Conservation (phyloP, 2,888 invertebrate genomes). For the Melanostoma mellinum region DNA sequence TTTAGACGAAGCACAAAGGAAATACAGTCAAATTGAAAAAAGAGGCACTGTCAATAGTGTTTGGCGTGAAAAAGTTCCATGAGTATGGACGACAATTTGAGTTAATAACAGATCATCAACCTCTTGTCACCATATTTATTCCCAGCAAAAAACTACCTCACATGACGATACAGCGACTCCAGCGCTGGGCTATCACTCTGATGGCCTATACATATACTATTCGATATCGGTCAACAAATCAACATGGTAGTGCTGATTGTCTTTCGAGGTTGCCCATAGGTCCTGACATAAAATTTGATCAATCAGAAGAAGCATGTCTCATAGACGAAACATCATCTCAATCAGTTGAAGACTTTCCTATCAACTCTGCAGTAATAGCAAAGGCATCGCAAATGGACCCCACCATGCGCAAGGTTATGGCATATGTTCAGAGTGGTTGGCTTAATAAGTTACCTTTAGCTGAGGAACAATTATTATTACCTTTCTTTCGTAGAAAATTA, state of each 20-base stretch:
- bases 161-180: constrained; percentile 29
- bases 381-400: constrained; percentile 13
- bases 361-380: background rate
- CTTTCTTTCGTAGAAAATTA: constrained; percentile 33
- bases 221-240: constrained; percentile 27
- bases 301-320: background rate
- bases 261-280: constrained; percentile 35
- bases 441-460: constrained; percentile 9
- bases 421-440: constrained; percentile 45
- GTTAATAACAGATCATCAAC: constrained; percentile 24
- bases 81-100: constrained; percentile 15
- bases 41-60: no score
- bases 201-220: constrained; percentile 45
- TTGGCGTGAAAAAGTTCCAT: constrained; percentile 16
- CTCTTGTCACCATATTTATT: constrained; percentile 21
- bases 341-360: constrained; percentile 12
- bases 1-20: no score
- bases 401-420: background rate
- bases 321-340: background rate
- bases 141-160: constrained; percentile 20
- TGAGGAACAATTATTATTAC: constrained; percentile 7
- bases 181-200: constrained; percentile 51
- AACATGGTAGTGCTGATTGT: constrained; percentile 38
- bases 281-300: constrained; percentile 26
- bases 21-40: background rate